Base-by-base conservation (phyloP, 2,113 vertebrate species). In the Myiopsitta monachus region DNA sequence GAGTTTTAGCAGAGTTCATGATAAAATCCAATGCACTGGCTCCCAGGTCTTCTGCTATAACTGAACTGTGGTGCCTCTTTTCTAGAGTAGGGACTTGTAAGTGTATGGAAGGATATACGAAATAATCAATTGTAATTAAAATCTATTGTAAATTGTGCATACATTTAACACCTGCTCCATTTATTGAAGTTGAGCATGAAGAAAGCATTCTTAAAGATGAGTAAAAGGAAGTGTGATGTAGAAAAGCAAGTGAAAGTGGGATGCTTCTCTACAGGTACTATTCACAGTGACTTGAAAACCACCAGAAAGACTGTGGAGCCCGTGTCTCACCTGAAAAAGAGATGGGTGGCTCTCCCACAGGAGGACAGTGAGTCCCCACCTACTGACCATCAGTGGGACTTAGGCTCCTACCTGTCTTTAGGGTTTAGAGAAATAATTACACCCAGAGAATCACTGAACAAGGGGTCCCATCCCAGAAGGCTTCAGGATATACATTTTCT, bases 251-350 rank as follows among this genome's bases (percentile, higher is more conserved):
- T 63, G 18, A 41, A 89, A 95, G n/a, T 46, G 18, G 38, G 24
- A 67, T 44, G 21, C 23, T 86, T 55, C 82, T 73, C 78, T 88
- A 59, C 19, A 78, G 59, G 36, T 76, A 39, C 5, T 27, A 18
- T 82, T 95, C 86, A 90, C 75, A 92, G 75, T 47, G 80, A 92
- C 72, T 64, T 75, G 36, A 79, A 91, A 93, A 81, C 14, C 26
- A 64, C 57, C 30, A 75, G 68, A 83, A 83, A 61, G 36, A 52
- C 47, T 28, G 39, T 17, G 36, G 49, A 88, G 33, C 39, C n/a
- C 27, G 36, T 0, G 1, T 59, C 76, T 57, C 39, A 21, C 68
- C 86, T 52, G 4, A 66, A 92, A 63, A 90, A 63, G 36, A 81
- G 55, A n/a, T 7, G 36, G 69, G 38, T 87, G 41, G 8, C 26